phyloP scores from a whole-genome alignment of 2,888 invertebrate genomes.

The Emmelina monodactyla region DNA sequence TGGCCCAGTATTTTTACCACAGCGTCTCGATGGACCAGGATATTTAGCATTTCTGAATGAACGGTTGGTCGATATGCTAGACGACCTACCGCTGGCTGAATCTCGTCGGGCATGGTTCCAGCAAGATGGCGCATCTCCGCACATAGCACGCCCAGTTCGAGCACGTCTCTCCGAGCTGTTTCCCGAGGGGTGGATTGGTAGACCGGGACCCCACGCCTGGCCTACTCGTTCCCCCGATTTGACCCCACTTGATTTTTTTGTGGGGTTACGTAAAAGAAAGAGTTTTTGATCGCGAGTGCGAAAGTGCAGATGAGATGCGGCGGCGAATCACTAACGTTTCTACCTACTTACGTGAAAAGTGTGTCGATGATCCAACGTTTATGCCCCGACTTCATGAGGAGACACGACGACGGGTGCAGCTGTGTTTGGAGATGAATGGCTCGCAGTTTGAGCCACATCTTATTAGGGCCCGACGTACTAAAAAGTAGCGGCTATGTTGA shows the following conservation, averaged over 20 bases:
- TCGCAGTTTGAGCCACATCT: conserved; percentile 1
- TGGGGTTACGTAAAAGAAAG: neutral
- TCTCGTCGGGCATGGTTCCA: conserved; percentile 9
- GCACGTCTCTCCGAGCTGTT: neutral
- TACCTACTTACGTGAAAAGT: conserved; percentile 2
- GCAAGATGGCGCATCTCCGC: conserved; percentile 8
- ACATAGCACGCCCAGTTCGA: neutral
- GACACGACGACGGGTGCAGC: neutral
- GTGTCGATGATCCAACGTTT: neutral
- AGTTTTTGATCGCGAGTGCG: neutral
- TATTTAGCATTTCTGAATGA: conserved; percentile 6
- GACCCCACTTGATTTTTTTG: conserved; percentile 3
- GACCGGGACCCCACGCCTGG: conserved; percentile 3
- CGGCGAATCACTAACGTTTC: neutral
- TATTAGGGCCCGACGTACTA: neutral
- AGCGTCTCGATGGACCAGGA: conserved; percentile 2
- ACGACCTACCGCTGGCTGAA: conserved; percentile 3
- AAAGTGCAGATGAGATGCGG: neutral
- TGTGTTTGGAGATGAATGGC: neutral
- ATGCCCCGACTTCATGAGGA: conserved; percentile 1
- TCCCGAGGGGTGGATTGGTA: conserved; percentile 1
- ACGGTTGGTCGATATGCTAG: conserved; percentile 6
- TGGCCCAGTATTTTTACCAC: conserved; percentile 7
- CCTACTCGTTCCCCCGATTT: conserved; percentile 4
- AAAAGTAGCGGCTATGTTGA: neutral